Evolutionary conservation across 2,113 vertebrate genomes (phyloP), one percentile per base, ranked within the genome.

Genomic region (Tragelaphus buxtoni): DNA sequence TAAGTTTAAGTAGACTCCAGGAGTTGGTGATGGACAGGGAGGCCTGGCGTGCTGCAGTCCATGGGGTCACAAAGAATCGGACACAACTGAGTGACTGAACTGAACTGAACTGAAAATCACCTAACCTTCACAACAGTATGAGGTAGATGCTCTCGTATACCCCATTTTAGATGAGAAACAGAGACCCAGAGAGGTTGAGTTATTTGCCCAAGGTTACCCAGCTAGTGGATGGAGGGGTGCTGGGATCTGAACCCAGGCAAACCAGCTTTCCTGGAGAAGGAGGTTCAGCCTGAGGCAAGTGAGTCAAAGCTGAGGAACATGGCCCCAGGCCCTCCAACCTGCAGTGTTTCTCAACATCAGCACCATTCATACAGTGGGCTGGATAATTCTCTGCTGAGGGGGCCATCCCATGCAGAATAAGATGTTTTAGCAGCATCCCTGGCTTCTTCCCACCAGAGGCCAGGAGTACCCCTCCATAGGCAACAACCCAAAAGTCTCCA

Each of bases 301-400:
- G 58, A 16, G 26, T 32, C 10, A n/a, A 6, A 28, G 11, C 58
- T 22, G 42, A 26, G 83, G 2, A 32, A 28, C 32, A 4, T 2
- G 14, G 39, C 35, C 55, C 20, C 72, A 11, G 12, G 30, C n/a
- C 4, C 7, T 13, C 17, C 12, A 42, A 16, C 45, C 45, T 30
- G 47, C 9, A 7, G 60, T 17, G 12, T 42, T 20, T 61, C 84
- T 42, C 22, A 22, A 0, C 63, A 18, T 58, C 39, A 9, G 22
- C 13, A 5, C 20, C 9, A 26, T 7, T 26, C 49, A 8, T 12
- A 4, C 3, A 9, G 5, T 0, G 17, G 42, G n/a, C 24, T 11
- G 7, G 77, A 24, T 32, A 17, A 26, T n/a, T 82, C 55, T 42
- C 9, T 32, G 79, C 1, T 2, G 6, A 3, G 13, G n/a, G 35